Conservation (phyloP, 2,113 vertebrate genomes). For the Antechinus flavipes region DNA sequence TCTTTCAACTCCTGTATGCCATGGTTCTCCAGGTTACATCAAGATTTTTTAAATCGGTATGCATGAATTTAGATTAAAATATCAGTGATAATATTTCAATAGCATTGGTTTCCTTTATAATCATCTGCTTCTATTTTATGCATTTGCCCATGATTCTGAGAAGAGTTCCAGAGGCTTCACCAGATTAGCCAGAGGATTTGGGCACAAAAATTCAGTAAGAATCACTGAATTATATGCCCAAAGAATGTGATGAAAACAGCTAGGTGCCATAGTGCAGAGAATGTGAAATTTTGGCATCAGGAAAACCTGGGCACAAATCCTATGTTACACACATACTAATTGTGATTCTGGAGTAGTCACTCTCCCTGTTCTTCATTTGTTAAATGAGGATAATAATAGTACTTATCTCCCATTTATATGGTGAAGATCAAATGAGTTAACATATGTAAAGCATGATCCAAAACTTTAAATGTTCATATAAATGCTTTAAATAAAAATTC, state of each 20-base stretch:
- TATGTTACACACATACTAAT: not conserved
- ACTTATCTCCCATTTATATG: not conserved
- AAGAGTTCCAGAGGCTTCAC: not conserved
- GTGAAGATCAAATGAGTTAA: not conserved
- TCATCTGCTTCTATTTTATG: not conserved
- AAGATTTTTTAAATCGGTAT: not conserved
- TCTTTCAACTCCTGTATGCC: not conserved
- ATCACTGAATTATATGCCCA: not conserved
- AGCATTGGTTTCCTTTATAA: not conserved
- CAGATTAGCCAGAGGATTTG: not conserved
- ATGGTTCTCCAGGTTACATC: not conserved
- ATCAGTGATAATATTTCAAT: not conserved
- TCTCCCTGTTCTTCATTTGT: not conserved
- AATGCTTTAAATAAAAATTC: not conserved
- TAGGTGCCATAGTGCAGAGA: not conserved
- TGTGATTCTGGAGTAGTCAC: not conserved
- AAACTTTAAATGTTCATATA: not conserved
- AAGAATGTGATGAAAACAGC: not conserved
- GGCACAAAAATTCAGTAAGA: not conserved
- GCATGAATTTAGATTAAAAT: not conserved
- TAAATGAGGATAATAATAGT: not conserved
- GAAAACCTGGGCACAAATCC: not conserved
- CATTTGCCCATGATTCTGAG: not conserved
- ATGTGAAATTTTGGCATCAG: not conserved
- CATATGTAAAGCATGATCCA: not conserved